These are phyloP conservation scores for Invenusta paracnida DNA, from an alignment of 2,888 invertebrate species.

Conservation along the genomic window DNA sequence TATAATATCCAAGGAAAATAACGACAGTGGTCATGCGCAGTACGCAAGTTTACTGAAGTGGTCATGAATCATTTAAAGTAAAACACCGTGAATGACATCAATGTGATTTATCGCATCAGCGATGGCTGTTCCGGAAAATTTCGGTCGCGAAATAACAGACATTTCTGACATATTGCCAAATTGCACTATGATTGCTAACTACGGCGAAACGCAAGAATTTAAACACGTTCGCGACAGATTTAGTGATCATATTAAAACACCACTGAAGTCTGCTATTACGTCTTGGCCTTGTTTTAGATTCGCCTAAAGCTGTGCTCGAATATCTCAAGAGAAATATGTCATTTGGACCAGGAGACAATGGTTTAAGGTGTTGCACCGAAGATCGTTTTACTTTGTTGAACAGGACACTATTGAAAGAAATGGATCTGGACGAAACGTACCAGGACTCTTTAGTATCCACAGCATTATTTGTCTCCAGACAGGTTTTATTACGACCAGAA, in stretches of 20 bases:
- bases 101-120: not conserved
- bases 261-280: not conserved
- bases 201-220: not conserved
- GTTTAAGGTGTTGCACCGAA: not conserved
- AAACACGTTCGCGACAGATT: not conserved
- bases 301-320: not conserved
- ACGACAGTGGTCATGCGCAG: not conserved
- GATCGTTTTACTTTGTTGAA: not conserved
- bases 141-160: not conserved
- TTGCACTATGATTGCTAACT: not conserved
- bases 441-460: not conserved
- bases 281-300: no score
- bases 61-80: not conserved
- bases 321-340: not conserved
- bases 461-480: not conserved
- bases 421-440: not conserved
- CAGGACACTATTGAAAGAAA: not conserved
- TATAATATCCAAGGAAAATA: not conserved
- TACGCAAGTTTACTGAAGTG: not conserved
- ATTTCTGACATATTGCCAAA: not conserved
- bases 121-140: no score
- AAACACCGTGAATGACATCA: not conserved
- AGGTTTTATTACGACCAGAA: not conserved
- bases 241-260: not conserved
- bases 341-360: not conserved